Percentiles rank a stretch among this genome's conserved stretches.
Evolutionary conservation across 2,113 vertebrate genomes (phyloP).

Genomic region (Athene cunicularia): DNA sequence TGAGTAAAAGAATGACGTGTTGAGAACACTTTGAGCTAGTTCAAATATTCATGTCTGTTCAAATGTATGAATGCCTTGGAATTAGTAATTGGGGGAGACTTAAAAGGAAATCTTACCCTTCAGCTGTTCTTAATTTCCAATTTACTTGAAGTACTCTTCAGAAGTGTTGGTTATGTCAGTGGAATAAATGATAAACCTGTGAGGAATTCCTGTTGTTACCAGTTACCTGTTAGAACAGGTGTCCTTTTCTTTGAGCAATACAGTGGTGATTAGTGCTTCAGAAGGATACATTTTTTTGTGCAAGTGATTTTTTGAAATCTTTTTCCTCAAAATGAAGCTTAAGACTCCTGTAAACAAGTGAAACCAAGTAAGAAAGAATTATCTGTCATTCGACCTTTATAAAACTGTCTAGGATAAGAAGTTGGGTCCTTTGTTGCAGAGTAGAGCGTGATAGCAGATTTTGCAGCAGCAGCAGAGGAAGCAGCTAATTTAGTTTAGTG

Average conservation of each 20-base stretch:
- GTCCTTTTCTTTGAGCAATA: neutral
- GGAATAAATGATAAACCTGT: neutral
- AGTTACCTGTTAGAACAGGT: neutral
- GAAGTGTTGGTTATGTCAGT: neutral
- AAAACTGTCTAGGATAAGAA: neutral
- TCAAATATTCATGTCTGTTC: neutral
- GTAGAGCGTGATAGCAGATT: neutral
- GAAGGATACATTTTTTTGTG: neutral
- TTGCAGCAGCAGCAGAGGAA: neutral
- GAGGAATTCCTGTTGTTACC: neutral
- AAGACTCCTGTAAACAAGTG: neutral
- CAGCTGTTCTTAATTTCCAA: neutral
- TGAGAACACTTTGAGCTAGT: neutral
- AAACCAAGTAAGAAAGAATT: neutral
- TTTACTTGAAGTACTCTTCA: neutral
- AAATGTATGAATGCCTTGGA: neutral
- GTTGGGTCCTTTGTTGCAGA: neutral
- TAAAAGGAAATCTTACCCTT: neutral
- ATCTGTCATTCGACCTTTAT: neutral
- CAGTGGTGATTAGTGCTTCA: neutral
- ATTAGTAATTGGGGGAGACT: neutral
- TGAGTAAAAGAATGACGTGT: neutral
- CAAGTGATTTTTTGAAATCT: neutral
- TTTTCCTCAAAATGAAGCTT: neutral
- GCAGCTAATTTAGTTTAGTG: neutral